Evolutionary conservation across 2,797 vertebrate genomes (phyloP), one percentile per base, ranked within the genome.

Genomic region (Lateolabrax maculatus): DNA sequence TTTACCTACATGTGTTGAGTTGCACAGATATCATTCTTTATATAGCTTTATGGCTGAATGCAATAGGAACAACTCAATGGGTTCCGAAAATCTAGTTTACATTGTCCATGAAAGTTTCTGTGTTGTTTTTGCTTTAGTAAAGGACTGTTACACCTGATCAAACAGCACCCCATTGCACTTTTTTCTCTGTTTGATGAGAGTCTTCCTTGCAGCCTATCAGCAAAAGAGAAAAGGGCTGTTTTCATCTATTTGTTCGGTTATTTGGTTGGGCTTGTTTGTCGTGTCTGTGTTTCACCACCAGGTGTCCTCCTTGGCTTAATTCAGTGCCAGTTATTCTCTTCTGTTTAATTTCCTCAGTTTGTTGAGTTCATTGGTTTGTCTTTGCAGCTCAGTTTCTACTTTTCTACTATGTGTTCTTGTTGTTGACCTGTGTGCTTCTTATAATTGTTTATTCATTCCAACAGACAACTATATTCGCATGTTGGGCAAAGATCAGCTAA

Each of bases 241-340:
- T 27, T 39, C 21, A 49, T 2, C 7, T 23, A 18, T 12, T 44
- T n/a, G 6, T 41, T 6, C 31, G 31, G 4, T 34, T 34, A 34
- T 34, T 46, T 55, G 16, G n/a, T 34, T 51, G 16, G 9, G 15
- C 1, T 25, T 64, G 19, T 43, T 25, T 60, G 52, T 60, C 44
- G 19, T 64, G 60, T 44, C 4, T 19, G 23, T 36, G 2, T 51
- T 51, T 73, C 27, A 25, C 77, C 82, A 73, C 31, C 39, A 84
- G 64, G 27, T 37, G 73, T 27, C 58, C 16, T 16, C 49, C 52
- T 49, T 55, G 31, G 15, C n/a, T 51, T 6, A 61, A 46, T 37
- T 29, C 10, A 21, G 13, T 63, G 37, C 13, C 31, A 23, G 13
- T 12, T 16, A 39, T 6, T 10, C 6, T 23, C 49, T 27, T 52